A percentile compares a stretch with the other conserved stretches of the same genome.
Conservation (phyloP, 2,113 vertebrate species). For the Phylloscopus trochiloides region DNA sequence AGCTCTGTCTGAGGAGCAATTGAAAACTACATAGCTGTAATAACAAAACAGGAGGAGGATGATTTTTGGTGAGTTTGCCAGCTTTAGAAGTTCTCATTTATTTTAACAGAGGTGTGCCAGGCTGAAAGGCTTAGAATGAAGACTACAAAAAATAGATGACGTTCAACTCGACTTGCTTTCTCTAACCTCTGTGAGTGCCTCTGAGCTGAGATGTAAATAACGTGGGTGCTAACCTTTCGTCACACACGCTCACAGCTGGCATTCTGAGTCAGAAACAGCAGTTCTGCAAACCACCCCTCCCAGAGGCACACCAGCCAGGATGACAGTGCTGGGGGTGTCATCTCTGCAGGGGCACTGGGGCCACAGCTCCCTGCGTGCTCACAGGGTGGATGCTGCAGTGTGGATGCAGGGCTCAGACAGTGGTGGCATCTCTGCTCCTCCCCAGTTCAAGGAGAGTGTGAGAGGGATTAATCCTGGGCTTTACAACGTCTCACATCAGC, state of each 20-base stretch:
- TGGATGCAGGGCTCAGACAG: neutral
- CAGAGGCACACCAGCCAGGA: neutral
- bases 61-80: neutral
- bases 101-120: neutral
- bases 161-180: neutral
- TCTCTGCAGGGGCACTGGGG: neutral
- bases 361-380: neutral
- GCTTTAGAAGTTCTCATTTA: neutral
- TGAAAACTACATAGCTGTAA: neutral
- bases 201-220: neutral
- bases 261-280: neutral
- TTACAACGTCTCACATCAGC: neutral
- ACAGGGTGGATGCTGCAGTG: neutral
- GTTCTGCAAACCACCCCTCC: neutral
- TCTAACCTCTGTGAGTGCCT: neutral
- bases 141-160: neutral
- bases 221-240: neutral
- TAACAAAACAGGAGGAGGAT: neutral
- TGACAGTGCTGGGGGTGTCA: neutral
- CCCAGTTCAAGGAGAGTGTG: rapidly evolving
- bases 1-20: neutral
- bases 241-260: neutral
- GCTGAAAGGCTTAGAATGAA: neutral
- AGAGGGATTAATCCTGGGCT: neutral
- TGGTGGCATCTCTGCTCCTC: neutral